Evolutionary conservation across 2,888 invertebrate genomes (phyloP).

Genomic region (Willowsia nigromaculata): DNA sequence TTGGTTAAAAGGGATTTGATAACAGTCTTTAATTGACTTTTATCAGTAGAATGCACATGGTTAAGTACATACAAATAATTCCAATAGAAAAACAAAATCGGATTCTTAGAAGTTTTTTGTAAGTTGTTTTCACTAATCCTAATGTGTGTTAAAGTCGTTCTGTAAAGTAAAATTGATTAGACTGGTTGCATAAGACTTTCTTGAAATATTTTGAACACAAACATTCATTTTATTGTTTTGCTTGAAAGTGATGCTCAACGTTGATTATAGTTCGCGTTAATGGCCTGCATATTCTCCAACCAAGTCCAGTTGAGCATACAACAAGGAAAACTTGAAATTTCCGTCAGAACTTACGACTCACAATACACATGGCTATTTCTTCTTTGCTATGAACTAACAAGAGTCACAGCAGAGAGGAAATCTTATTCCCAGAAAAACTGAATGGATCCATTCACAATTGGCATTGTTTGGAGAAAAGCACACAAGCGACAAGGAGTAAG

Average conservation of each 20-base stretch:
- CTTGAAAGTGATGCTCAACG: conserved; percentile 31
- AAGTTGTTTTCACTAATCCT: conserved; percentile 50
- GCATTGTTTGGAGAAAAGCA: conserved; percentile 59
- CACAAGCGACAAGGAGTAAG: conserved; percentile 27
- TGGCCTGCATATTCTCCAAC: not conserved
- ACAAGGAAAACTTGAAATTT: not conserved
- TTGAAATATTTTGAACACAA: conserved; percentile 38
- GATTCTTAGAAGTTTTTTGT: conserved; percentile 33
- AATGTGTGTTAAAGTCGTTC: conserved; percentile 14
- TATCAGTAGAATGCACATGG: not conserved
- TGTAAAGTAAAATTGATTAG: conserved; percentile 68
- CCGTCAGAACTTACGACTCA: not conserved
- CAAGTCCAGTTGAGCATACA: not conserved
- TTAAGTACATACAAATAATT: not conserved
- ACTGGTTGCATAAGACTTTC: conserved; percentile 57
- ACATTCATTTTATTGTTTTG: conserved; percentile 56
- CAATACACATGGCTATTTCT: not conserved
- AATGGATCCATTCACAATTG: conserved; percentile 58
- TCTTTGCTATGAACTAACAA: not conserved
- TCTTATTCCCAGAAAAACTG: not conserved
- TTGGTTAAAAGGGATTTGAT: not conserved
- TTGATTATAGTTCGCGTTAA: conserved; percentile 51
- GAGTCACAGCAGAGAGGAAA: not conserved
- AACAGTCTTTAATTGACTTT: not conserved
- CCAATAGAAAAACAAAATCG: not conserved